These are phyloP conservation scores for Endotricha flammealis DNA, from an alignment of 2,888 invertebrate species.

Conservation along the genomic window DNA sequence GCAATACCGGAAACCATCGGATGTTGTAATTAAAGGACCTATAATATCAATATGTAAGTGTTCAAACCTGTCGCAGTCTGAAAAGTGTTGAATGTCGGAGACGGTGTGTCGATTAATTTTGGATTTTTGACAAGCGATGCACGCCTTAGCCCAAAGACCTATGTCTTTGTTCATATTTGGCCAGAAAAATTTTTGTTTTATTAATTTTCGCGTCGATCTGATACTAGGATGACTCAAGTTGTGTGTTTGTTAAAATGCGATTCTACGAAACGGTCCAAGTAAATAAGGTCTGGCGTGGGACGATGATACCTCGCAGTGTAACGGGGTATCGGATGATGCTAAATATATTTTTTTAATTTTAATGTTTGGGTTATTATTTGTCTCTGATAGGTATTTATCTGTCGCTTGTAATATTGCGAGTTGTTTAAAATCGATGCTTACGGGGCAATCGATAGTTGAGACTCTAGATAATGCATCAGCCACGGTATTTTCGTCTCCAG, in stretches of 20 bases:
- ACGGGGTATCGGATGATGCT: too few relatives aligned
- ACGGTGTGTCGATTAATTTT: constrained; percentile 9
- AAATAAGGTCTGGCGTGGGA: background rate
- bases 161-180: constrained; percentile 1
- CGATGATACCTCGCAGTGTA: background rate
- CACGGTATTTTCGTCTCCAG: too few relatives aligned
- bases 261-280: background rate
- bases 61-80: constrained; percentile 2
- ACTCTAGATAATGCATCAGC: too few relatives aligned
- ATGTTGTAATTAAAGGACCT: constrained; percentile 1
- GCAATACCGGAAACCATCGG: constrained; percentile 16
- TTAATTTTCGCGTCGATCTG: background rate
- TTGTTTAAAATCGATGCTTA: too few relatives aligned
- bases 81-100: constrained; percentile 3
- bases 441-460: too few relatives aligned
- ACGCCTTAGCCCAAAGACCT: constrained; percentile 5
- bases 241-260: background rate
- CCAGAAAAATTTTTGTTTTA: constrained; percentile 1
- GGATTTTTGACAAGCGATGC: constrained; percentile 4
- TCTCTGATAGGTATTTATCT: too few relatives aligned
- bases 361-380: too few relatives aligned
- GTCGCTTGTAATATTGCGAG: too few relatives aligned
- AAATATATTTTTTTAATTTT: too few relatives aligned
- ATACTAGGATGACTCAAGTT: background rate
- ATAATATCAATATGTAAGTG: constrained; percentile 4